Evolutionary conservation across 2,888 invertebrate species (phyloP), one percentile per base, ranked within the genome.

Genomic region (Oxystoma pomonae): DNA sequence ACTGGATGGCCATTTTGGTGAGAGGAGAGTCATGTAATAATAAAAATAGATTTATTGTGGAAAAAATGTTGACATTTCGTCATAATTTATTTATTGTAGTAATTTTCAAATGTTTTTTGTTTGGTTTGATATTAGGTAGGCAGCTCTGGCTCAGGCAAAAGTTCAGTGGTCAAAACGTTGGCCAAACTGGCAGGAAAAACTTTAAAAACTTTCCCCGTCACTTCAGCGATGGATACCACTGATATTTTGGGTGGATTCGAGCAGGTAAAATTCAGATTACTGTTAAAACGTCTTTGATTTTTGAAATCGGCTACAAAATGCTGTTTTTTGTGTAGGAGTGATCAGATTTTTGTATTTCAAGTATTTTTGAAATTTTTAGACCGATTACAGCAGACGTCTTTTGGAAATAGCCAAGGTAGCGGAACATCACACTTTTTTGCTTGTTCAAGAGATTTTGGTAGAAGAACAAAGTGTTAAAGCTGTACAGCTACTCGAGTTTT

Each of bases 211-310:
- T 81, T 98, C 64, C 87, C 91, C 12, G 90, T 97, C 59, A 96
- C 94, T 72, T 91, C 94, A 22, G 90, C 94, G 49, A 96, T 95
- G 90, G 98, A 98, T 75, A 94, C 96, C 0, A 92, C 92, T 0
- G 97, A 98, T 77, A 87, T 98, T 59, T 83, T 98, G 1, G 99
- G 99, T 59, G 96, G 97, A 67, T 99, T 98, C 81, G 99, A 99
- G 83, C 99, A 99, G 89, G 89, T 90, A 73, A 82, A 12, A 9
- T 21, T 16, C n/a, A n/a, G n/a, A n/a, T n/a, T n/a, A n/a, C n/a
- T n/a, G n/a, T n/a, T n/a, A n/a, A n/a, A n/a, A n/a, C n/a, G n/a
- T n/a, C n/a, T n/a, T n/a, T n/a, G n/a, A n/a, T n/a, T n/a, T n/a
- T n/a, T n/a, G n/a, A n/a, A n/a, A n/a, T n/a, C n/a, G n/a, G n/a